A percentile compares a stretch with the other conserved stretches of the same genome.
Evolutionary conservation across 2,797 vertebrate genomes (phyloP).

Genomic region (Eulemur rubriventer): DNA sequence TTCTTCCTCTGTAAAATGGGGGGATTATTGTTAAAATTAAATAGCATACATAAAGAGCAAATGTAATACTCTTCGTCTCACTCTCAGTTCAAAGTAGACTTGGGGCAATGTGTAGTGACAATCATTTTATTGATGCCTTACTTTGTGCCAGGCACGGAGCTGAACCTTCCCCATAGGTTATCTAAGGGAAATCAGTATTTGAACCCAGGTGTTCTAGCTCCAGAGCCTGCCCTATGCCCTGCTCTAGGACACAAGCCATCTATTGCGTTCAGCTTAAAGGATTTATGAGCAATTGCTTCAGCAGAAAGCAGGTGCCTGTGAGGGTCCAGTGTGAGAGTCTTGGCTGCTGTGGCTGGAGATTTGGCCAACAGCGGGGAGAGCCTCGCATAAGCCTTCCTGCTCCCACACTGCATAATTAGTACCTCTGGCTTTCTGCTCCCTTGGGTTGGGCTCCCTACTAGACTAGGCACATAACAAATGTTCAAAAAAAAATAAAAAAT

Average conservation of each 20-base stretch:
- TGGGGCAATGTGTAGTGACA: neutral
- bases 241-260: neutral
- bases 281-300: constrained; percentile 23
- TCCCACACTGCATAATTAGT: neutral
- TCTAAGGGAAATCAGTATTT: neutral
- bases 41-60: neutral
- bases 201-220: neutral
- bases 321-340: neutral
- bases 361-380: neutral
- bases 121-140: neutral
- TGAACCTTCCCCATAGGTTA: neutral
- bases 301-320: constrained; percentile 30
- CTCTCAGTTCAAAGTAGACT: neutral
- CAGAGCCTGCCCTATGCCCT: neutral
- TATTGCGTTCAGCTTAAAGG: constrained; percentile 10
- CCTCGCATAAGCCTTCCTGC: neutral
- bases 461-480: neutral
- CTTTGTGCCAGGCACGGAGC: neutral
- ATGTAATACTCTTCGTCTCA: neutral
- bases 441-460: neutral
- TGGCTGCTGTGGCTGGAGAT: neutral
- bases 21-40: neutral
- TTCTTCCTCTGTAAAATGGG: neutral
- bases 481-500: neutral
- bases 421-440: neutral